phyloP scores from a whole-genome alignment of 2,888 invertebrate species.

The Lithophane socia region DNA sequence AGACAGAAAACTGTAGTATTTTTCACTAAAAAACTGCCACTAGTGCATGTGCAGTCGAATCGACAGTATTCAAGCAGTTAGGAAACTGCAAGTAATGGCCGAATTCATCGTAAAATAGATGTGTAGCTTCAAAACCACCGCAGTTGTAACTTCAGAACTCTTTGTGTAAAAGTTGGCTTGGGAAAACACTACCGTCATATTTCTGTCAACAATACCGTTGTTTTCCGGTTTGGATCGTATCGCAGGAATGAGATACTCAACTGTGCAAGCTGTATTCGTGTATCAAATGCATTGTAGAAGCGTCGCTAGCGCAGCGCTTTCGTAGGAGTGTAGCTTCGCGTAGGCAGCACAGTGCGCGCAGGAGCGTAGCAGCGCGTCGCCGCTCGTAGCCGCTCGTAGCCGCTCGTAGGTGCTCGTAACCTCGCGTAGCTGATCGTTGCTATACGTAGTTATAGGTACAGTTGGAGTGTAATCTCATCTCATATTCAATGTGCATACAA shows the following conservation, averaged over 20 bases:
- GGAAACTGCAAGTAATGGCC: neutral
- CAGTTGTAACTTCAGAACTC: constrained; percentile 3
- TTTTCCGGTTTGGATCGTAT: neutral
- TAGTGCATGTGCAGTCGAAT: constrained; percentile 1
- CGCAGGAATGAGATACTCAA: neutral
- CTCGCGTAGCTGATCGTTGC: neutral
- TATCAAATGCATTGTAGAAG: neutral
- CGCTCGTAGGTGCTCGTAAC: neutral
- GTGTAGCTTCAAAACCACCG: neutral
- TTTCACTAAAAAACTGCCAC: neutral
- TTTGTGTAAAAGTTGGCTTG: constrained; percentile 8
- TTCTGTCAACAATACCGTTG: neutral
- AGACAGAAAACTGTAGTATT: neutral
- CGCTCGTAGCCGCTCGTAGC: neutral
- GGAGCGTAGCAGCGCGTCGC: neutral
- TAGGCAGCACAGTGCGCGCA: neutral
- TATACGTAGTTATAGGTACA: neutral
- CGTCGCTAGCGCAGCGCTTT: neutral
- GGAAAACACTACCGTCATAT: neutral
- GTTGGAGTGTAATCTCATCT: neutral
- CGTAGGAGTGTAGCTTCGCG: neutral
- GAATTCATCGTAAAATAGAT: neutral
- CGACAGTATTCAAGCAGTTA: neutral
- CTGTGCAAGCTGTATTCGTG: neutral
- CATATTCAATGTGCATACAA: no score